Evolutionary conservation across 2,113 vertebrate genomes (phyloP).

Genomic region (Atractosteus spatula): DNA sequence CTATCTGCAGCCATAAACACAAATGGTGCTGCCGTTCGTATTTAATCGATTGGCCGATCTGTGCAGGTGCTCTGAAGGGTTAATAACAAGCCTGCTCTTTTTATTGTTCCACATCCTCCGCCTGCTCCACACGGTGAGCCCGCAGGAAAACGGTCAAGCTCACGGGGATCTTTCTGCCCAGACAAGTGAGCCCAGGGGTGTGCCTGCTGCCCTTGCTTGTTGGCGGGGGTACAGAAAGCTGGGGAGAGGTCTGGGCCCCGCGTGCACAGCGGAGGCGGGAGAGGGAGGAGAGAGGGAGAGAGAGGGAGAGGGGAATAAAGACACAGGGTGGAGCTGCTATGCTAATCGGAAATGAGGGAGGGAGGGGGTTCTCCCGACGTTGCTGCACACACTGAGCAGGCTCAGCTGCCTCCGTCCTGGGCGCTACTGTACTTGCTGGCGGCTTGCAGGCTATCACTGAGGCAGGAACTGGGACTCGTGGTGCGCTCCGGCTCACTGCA

Average conservation of each 20-base stretch:
- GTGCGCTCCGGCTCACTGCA: slow-evolving; percentile 4
- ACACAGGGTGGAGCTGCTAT: slow-evolving; percentile 65
- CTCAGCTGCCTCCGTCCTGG: slow-evolving; percentile 33
- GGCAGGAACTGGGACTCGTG: background rate
- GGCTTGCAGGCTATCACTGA: slow-evolving; percentile 8
- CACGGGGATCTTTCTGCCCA: no score
- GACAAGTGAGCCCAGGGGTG: no score
- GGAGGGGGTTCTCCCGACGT: slow-evolving; percentile 46
- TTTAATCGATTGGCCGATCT: no score
- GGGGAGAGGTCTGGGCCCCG: background rate
- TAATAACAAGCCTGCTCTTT: no score
- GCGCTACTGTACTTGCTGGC: slow-evolving; percentile 18
- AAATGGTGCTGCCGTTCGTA: no score
- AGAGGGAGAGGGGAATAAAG: slow-evolving; percentile 35
- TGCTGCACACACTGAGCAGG: slow-evolving; percentile 41
- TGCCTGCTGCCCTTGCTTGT: no score
- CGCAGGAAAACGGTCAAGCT: no score
- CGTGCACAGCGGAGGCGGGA: background rate
- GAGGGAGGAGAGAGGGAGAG: background rate
- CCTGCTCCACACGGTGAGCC: no score
- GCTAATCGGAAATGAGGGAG: slow-evolving; percentile 37
- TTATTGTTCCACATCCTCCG: no score
- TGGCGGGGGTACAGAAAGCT: no score
- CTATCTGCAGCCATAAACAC: no score
- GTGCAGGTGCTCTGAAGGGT: background rate